These are phyloP conservation scores for Centruroides vittatus DNA, from an alignment of 1,140 invertebrate genomes.

Conservation along the genomic window DNA sequence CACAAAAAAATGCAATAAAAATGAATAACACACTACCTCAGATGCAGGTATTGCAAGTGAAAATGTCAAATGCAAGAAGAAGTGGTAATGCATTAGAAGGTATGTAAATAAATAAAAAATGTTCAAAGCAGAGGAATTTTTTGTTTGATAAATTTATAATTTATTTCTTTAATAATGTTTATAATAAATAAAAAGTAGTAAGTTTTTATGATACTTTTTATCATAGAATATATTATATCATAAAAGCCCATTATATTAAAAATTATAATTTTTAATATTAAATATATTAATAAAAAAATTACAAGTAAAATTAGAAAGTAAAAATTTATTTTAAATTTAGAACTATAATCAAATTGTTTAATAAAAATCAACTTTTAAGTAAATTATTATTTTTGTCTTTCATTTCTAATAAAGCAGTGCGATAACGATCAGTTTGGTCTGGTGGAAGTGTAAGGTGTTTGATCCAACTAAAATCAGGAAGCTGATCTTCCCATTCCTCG, in stretches of 20 bases:
- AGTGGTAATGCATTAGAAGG: conserved; percentile 62
- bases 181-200: background rate
- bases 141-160: too few relatives aligned
- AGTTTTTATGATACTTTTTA: too few relatives aligned
- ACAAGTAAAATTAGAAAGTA: too few relatives aligned
- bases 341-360: too few relatives aligned
- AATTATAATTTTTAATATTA: too few relatives aligned
- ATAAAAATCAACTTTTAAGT: too few relatives aligned
- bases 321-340: too few relatives aligned
- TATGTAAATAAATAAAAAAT: conserved; percentile 21
- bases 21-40: conserved; percentile 69
- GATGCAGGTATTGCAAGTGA: conserved; percentile 58
- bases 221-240: too few relatives aligned
- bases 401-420: conserved; percentile 48
- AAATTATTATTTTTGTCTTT: conserved; percentile 46
- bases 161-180: too few relatives aligned
- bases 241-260: too few relatives aligned
- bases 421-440: conserved; percentile 59
- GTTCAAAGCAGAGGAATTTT: too few relatives aligned
- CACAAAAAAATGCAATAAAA: conserved; percentile 57
- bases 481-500: conserved; percentile 77
- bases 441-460: conserved; percentile 63
- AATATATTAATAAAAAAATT: too few relatives aligned
- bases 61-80: conserved; percentile 66
- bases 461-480: conserved; percentile 85